Percentiles rank a stretch among this genome's conserved stretches.
phyloP scores from a whole-genome alignment of 2,113 vertebrate species.

The Oreochromis niloticus region DNA sequence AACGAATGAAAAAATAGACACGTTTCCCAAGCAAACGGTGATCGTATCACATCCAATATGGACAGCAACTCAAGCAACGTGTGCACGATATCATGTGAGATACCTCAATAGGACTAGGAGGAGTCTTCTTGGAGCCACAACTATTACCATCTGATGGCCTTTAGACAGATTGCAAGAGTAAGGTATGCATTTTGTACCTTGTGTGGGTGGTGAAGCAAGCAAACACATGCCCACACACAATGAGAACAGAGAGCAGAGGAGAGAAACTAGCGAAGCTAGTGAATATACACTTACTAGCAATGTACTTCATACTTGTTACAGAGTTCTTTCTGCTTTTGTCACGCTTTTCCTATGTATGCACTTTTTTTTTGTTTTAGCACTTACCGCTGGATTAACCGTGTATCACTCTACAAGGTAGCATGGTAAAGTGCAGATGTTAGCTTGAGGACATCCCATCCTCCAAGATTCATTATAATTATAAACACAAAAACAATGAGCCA shows the following conservation, averaged over 20 bases:
- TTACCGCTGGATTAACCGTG: not conserved
- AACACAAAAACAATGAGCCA: not conserved
- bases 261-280: not conserved
- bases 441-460: not conserved
- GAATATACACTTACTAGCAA: not conserved
- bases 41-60: not conserved
- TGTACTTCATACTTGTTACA: not conserved
- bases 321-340: not conserved
- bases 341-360: fast-evolving
- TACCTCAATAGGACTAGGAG: not conserved
- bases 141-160: not conserved
- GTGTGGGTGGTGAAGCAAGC: not conserved
- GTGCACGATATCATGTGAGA: not conserved
- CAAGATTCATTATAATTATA: not conserved
- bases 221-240: not conserved
- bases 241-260: not conserved
- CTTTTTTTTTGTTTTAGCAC: not conserved
- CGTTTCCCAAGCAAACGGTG: not conserved
- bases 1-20: not conserved
- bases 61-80: not conserved
- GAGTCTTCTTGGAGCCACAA: not conserved
- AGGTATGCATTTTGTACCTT: not conserved
- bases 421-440: not conserved
- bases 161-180: not conserved
- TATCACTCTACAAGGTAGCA: not conserved